These are phyloP conservation scores for Caradrina kadenii DNA, from an alignment of 2,888 invertebrate species.

Conservation along the genomic window DNA sequence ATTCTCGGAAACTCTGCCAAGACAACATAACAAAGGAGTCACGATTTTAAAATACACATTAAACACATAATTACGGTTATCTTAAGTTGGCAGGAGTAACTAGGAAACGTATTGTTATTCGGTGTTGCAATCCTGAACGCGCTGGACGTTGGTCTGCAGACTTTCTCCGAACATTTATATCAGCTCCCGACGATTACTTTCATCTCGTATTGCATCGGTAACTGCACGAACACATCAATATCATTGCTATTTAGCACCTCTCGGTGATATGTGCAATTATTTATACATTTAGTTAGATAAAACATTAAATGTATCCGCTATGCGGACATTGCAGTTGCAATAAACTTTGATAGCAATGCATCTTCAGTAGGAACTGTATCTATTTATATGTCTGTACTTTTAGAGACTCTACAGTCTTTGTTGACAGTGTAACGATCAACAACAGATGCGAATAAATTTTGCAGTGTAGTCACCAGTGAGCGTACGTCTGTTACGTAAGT, in stretches of 20 bases:
- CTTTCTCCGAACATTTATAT: slow-evolving; percentile 71
- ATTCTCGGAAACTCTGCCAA: slow-evolving; percentile 12
- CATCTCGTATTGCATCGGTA: slow-evolving; percentile 60
- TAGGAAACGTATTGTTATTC: slow-evolving; percentile 70
- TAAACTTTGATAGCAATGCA: slow-evolving; percentile 27
- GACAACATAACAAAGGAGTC: slow-evolving; percentile 41
- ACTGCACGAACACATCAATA: slow-evolving; percentile 41
- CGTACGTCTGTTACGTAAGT: slow-evolving; percentile 42
- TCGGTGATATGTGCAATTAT: slow-evolving; percentile 44
- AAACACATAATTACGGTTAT: slow-evolving; percentile 70
- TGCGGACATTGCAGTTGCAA: slow-evolving; percentile 27
- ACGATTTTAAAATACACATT: slow-evolving; percentile 49
- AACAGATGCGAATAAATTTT: slow-evolving; percentile 34
- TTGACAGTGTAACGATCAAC: slow-evolving; percentile 13
- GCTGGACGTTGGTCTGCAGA: slow-evolving; percentile 57
- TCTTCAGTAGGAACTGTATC: slow-evolving; percentile 25
- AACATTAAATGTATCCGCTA: slow-evolving; percentile 18
- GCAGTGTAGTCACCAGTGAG: slow-evolving; percentile 26
- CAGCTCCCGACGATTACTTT: slow-evolving; percentile 60
- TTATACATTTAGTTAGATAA: slow-evolving; percentile 38
- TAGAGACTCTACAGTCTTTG: slow-evolving; percentile 11
- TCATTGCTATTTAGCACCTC: slow-evolving; percentile 41
- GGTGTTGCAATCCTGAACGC: slow-evolving; percentile 67
- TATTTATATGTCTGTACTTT: slow-evolving; percentile 6
- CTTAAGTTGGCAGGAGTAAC: slow-evolving; percentile 67